A percentile compares a stretch with the other conserved stretches of the same genome.
Conservation (phyloP, 2,888 invertebrate species). For the Chymomyza fuscimana region DNA sequence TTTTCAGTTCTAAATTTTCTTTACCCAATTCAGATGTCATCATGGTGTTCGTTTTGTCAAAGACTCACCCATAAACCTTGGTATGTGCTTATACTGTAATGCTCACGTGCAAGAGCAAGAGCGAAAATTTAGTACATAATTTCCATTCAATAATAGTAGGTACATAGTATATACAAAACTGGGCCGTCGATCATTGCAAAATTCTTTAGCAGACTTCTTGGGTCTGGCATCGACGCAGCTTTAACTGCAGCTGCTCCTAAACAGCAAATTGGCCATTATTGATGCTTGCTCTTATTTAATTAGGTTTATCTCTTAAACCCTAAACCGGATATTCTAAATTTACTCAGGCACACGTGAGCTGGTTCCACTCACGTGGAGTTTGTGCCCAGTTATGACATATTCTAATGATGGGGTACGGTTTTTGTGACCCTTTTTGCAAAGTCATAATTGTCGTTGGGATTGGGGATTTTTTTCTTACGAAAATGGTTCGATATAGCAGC, state of each 20-base stretch:
- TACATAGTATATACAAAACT: no score
- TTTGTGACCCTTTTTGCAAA: not conserved
- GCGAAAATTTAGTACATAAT: no score
- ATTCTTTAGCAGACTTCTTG: not conserved
- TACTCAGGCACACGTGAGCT: not conserved
- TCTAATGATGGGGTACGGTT: not conserved
- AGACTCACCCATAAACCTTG: no score
- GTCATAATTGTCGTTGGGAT: not conserved
- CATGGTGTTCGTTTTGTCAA: no score
- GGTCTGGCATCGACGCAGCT: not conserved
- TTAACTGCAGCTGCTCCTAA: no score
- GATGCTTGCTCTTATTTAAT: not conserved
- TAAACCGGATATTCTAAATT: not conserved
- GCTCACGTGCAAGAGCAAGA: no score
- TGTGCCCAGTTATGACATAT: not conserved
- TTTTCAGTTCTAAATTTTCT: no score
- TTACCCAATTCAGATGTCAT: no score
- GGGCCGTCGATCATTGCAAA: no score
- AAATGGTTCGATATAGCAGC: no score
- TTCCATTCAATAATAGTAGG: no score
- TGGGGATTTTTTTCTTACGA: not conserved
- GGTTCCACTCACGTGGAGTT: slow-evolving; percentile 5
- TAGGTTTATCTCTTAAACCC: not conserved
- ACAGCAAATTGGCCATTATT: not conserved
- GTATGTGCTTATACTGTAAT: no score